phyloP scores from a whole-genome alignment of 2,797 vertebrate species.

The Oceanodroma leucorhoa region DNA sequence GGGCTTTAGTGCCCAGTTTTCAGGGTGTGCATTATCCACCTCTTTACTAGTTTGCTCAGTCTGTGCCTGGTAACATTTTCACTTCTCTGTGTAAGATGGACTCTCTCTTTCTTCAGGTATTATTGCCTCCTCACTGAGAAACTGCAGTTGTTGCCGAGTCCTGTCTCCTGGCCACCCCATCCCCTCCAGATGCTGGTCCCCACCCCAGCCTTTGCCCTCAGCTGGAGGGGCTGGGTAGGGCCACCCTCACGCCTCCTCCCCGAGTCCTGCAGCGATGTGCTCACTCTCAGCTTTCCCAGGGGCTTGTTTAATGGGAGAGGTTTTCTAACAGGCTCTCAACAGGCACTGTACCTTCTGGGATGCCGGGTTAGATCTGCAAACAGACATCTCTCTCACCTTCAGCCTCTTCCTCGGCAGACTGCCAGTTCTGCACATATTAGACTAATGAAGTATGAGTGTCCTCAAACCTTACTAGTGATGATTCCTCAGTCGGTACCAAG shows the following conservation, averaged over 20 bases:
- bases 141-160: neutral
- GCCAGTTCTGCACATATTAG: neutral
- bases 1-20: neutral
- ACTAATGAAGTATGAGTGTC: neutral
- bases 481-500: neutral
- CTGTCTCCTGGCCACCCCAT: neutral
- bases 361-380: neutral
- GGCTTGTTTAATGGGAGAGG: rapidly evolving
- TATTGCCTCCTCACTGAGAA: neutral
- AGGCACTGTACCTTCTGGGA: neutral
- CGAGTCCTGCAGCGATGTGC: rapidly evolving
- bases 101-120: neutral
- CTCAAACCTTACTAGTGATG: neutral
- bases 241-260: neutral
- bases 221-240: neutral
- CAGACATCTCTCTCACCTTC: neutral
- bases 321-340: neutral
- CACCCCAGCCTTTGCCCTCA: neutral
- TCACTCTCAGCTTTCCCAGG: neutral
- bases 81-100: neutral
- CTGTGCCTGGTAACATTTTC: neutral
- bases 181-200: neutral
- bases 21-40: neutral
- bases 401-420: neutral
- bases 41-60: neutral